Evolutionary conservation across 2,888 invertebrate genomes (phyloP), one percentile per base, ranked within the genome.

Genomic region (Apoda limacodes): DNA sequence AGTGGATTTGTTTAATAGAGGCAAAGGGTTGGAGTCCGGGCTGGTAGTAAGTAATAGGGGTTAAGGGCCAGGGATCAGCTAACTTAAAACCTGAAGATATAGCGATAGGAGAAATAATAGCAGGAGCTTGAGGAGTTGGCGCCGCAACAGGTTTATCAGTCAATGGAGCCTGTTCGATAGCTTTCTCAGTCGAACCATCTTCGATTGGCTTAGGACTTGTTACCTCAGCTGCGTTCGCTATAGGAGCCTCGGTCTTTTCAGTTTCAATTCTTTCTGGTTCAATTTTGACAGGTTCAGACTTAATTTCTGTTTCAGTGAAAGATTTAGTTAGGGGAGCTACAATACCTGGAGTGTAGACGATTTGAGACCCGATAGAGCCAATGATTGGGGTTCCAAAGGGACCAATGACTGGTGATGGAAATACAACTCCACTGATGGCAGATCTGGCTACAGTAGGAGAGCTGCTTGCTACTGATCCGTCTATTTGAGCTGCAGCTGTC

Each of bases 401-500:
- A 1, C 30, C 39, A 0, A 60, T 37, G 13, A 20, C 22, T 3
- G 14, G 28, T 29, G 30, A 11, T 22, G 25, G 29, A 6, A 35
- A 9, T 5, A 33, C 32, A 4, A 40, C 27, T 2, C 39, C 28
- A 4, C 40, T 36, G 7, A 21, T 21, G 2, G 55, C 49, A 3
- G 52, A 44, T 24, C 65, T 65, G 2, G 66, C 66, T 0, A 61
- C 25, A 0, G 37, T 34, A 1, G 48, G 53, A 5, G 66, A 57
- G 4, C 52, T 53, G 40, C 46, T 63, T 0, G 75, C 71, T 0
- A 63, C 35, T 4, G 56, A 52, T 0, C 67, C 76, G 5, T 71
- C 70, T 2, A 66, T 29, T 19, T 65, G 58, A 9, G 78, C 76
- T 29, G 67, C 60, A 11, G 66, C 67, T 0, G 68, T 62, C 34